These are phyloP conservation scores for Phrynosoma platyrhinos DNA, from an alignment of 2,113 vertebrate genomes.

Conservation along the genomic window DNA sequence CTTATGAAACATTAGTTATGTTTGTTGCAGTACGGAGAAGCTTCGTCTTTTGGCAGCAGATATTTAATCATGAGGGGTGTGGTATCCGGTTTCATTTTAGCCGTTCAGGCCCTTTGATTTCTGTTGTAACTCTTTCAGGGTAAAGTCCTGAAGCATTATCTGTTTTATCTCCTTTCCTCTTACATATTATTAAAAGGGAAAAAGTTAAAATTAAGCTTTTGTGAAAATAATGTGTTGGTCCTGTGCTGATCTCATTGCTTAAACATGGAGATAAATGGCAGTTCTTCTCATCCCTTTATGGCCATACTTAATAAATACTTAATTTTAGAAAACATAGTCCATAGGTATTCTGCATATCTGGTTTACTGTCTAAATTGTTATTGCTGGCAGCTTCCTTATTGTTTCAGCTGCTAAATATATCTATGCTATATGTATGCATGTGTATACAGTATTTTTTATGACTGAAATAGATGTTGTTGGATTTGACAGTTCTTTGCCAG, in stretches of 20 bases:
- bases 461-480: not conserved
- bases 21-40: not conserved
- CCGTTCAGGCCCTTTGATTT: not conserved
- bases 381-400: not conserved
- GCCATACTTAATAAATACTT: not conserved
- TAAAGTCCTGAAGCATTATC: not conserved
- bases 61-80: not conserved
- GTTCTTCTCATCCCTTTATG: not conserved
- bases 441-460: not conserved
- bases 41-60: not conserved
- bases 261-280: not conserved
- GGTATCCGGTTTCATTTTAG: not conserved
- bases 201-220: not conserved
- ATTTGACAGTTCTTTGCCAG: not conserved
- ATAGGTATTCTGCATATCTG: not conserved
- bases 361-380: not conserved
- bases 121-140: not conserved
- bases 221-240: not conserved
- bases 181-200: not conserved
- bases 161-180: not conserved
- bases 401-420: conserved; percentile 10
- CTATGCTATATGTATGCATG: not conserved
- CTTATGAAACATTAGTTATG: not conserved
- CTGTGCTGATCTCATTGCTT: not conserved
- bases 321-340: not conserved